phyloP scores from a whole-genome alignment of 2,113 vertebrate species.

The Mirounga angustirostris region DNA sequence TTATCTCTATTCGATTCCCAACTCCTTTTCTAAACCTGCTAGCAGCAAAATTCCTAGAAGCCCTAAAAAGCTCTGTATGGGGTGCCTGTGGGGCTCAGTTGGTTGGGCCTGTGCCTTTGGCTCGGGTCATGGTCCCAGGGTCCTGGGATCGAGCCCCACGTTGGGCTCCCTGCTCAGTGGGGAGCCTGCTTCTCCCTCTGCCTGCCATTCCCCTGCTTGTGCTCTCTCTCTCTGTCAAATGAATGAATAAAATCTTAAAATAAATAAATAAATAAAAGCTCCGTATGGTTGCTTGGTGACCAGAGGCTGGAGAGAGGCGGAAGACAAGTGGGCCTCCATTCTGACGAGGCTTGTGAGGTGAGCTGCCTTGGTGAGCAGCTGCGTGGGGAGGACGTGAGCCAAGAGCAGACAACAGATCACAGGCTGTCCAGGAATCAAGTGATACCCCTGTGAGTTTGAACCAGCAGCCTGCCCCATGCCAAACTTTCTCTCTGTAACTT shows the following conservation, averaged over 20 bases:
- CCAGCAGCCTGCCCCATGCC: not conserved
- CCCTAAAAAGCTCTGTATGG: not conserved
- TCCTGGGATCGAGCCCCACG: too few relatives aligned
- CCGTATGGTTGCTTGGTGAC: not conserved
- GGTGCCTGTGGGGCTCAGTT: too few relatives aligned
- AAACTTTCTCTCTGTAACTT: not conserved
- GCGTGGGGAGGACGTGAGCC: rapidly evolving
- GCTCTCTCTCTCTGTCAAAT: too few relatives aligned
- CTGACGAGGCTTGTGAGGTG: not conserved
- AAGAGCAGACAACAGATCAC: not conserved
- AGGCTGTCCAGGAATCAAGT: not conserved
- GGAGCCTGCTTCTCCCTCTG: too few relatives aligned
- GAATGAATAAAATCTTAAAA: too few relatives aligned
- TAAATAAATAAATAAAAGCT: not conserved
- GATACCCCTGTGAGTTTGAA: not conserved
- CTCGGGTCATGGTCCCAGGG: too few relatives aligned
- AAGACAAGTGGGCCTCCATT: not conserved
- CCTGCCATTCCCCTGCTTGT: too few relatives aligned
- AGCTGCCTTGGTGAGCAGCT: not conserved
- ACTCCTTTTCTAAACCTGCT: not conserved
- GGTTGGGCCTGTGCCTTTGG: too few relatives aligned
- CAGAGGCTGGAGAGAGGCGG: not conserved
- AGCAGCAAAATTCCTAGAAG: not conserved
- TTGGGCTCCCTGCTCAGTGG: too few relatives aligned
- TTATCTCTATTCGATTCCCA: not conserved